Evolutionary conservation across 1,140 invertebrate genomes (phyloP).

Genomic region (Neodiprion virginianus): DNA sequence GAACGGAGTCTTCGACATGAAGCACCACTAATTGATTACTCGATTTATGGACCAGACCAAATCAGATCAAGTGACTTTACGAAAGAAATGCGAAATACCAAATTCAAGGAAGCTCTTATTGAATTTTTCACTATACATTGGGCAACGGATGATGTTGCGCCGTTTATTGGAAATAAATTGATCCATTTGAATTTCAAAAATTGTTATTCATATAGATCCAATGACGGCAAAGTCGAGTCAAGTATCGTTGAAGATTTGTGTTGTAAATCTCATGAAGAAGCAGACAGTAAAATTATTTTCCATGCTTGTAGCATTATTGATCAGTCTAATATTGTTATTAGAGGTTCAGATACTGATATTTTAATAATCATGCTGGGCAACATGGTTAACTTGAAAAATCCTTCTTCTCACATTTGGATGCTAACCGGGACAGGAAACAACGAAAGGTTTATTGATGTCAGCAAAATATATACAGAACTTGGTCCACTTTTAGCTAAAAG

Average conservation of each 20-base stretch:
- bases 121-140: conserved; percentile 43
- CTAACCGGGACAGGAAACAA: conserved; percentile 35
- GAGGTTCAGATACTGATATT: conserved; percentile 43
- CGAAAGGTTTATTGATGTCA: conserved; percentile 34
- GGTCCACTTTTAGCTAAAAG: conserved; percentile 34
- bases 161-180: conserved; percentile 31
- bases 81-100: conserved; percentile 38
- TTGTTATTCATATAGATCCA: conserved; percentile 16
- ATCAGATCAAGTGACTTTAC: conserved; percentile 33
- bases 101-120: conserved; percentile 43
- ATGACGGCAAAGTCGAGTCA: conserved; percentile 13
- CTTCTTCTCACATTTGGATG: conserved; percentile 33
- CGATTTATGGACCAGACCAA: conserved; percentile 34
- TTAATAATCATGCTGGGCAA: conserved; percentile 41
- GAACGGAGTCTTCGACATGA: conserved; percentile 34
- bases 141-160: conserved; percentile 29
- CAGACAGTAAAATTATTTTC: conserved; percentile 40
- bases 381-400: conserved; percentile 39
- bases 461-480: conserved; percentile 37
- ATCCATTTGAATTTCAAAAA: conserved; percentile 21
- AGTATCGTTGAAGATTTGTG: conserved; percentile 29
- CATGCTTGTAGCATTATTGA: conserved; percentile 33
- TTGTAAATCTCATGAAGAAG: conserved; percentile 44
- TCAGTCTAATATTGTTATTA: conserved; percentile 33
- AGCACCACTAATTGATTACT: conserved; percentile 26